phyloP scores from a whole-genome alignment of 2,888 invertebrate genomes.

The Galeopsomyia nigrocyanea region DNA sequence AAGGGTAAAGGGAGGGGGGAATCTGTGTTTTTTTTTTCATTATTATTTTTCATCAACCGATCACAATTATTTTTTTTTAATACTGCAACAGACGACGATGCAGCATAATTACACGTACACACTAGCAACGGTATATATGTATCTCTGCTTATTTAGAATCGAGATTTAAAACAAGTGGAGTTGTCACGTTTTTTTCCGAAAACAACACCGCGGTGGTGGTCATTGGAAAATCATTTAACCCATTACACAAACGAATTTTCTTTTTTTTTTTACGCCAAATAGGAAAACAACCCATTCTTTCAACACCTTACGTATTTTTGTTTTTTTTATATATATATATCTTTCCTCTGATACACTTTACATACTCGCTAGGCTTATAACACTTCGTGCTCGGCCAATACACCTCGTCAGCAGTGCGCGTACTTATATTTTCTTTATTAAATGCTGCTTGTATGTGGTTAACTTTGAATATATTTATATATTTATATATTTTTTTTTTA shows the following conservation, averaged over 20 bases:
- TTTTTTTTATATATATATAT: conserved; percentile 35
- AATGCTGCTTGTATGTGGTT: conserved; percentile 18
- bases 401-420: conserved; percentile 31
- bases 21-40: not conserved
- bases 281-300: conserved; percentile 34
- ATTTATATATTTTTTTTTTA: not conserved
- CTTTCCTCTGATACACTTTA: not conserved
- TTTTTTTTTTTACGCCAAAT: conserved; percentile 28
- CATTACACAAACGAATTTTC: not conserved
- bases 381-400: conserved; percentile 27
- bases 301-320: conserved; percentile 24
- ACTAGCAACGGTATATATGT: conserved; percentile 16
- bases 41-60: not conserved
- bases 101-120: conserved; percentile 31
- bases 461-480: conserved; percentile 27
- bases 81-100: conserved; percentile 38
- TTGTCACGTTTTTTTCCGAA: conserved; percentile 7
- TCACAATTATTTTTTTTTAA: conserved; percentile 15
- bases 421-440: conserved; percentile 12
- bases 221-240: too few species aligned
- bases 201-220: not conserved
- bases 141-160: not conserved
- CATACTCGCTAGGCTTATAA: conserved; percentile 37
- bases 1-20: too few species aligned
- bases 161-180: conserved; percentile 15